A percentile compares a stretch with the other conserved stretches of the same genome.
phyloP scores from a whole-genome alignment of 2,113 vertebrate species.

The Lepidothrix coronata region DNA sequence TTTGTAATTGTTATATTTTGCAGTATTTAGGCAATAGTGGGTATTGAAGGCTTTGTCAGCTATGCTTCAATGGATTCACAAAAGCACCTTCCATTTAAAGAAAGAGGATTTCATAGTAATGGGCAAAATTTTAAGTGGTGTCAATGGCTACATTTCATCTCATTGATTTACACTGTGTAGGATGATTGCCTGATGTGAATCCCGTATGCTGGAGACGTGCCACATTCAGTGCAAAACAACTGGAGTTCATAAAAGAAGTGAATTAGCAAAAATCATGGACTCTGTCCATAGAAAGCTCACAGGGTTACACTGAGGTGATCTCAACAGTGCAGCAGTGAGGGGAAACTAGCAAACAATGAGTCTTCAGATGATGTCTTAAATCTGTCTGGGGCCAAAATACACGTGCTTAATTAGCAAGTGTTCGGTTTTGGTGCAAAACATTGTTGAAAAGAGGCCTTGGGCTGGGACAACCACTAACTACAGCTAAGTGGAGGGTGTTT shows the following conservation, averaged over 20 bases:
- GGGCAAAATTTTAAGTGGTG: constrained; percentile 42
- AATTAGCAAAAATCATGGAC: neutral
- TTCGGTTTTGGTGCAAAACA: neutral
- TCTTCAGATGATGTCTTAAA: neutral
- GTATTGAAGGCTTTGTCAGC: constrained; percentile 37
- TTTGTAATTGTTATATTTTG: constrained; percentile 48
- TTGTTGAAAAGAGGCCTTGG: neutral
- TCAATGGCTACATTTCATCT: constrained; percentile 62
- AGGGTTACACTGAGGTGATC: neutral
- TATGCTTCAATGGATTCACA: constrained; percentile 47
- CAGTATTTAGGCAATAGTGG: constrained; percentile 24
- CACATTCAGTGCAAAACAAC: neutral
- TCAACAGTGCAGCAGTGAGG: neutral
- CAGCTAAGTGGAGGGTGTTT: neutral
- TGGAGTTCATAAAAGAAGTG: neutral
- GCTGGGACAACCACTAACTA: neutral
- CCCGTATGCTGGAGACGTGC: neutral
- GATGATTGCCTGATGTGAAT: constrained; percentile 44
- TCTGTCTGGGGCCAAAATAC: neutral
- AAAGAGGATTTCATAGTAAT: constrained; percentile 62
- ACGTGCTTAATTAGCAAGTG: neutral
- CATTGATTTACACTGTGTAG: constrained; percentile 49
- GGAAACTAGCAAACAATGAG: neutral
- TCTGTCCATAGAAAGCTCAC: neutral
- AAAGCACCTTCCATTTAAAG: constrained; percentile 37